Conservation (phyloP, 2,113 vertebrate species). For the Octodon degus region DNA sequence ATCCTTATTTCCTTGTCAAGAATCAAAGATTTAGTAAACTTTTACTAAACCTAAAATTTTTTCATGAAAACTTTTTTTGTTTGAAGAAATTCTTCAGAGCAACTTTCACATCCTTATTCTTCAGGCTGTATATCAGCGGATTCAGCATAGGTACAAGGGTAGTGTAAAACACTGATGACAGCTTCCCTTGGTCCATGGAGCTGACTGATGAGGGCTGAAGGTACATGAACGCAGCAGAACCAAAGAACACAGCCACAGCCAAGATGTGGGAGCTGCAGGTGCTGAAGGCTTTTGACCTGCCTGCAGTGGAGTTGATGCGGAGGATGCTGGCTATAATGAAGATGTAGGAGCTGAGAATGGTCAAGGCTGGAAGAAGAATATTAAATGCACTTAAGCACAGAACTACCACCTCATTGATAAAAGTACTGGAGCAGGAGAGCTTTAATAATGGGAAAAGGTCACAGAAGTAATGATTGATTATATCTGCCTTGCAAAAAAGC, state of each 20-base stretch:
- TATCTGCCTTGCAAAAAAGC: slow-evolving; percentile 69
- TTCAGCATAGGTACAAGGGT: slow-evolving; percentile 72
- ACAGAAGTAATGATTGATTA: slow-evolving; percentile 81
- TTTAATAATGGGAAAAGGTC: slow-evolving; percentile 77
- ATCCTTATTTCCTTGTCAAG: fast-evolving
- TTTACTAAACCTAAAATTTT: neutral
- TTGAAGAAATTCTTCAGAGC: neutral
- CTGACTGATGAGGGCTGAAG: neutral
- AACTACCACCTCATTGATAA: slow-evolving; percentile 73
- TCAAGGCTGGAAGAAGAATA: slow-evolving; percentile 59
- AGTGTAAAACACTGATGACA: slow-evolving; percentile 46
- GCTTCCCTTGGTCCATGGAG: slow-evolving; percentile 54
- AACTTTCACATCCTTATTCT: slow-evolving; percentile 54
- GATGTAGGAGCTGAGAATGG: slow-evolving; percentile 64
- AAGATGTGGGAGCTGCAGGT: neutral
- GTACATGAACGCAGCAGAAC: neutral
- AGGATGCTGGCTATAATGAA: slow-evolving; percentile 64
- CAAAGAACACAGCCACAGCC: neutral
- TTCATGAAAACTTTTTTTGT: neutral
- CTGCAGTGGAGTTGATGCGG: neutral
- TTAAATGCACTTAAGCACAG: slow-evolving; percentile 72
- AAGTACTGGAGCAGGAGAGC: slow-evolving; percentile 69
- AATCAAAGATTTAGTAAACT: neutral
- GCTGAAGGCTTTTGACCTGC: neutral
- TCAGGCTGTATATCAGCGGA: slow-evolving; percentile 71